A percentile compares a stretch with the other conserved stretches of the same genome.
phyloP scores from a whole-genome alignment of 1,140 invertebrate genomes.

The Helicoverpa armigera region DNA sequence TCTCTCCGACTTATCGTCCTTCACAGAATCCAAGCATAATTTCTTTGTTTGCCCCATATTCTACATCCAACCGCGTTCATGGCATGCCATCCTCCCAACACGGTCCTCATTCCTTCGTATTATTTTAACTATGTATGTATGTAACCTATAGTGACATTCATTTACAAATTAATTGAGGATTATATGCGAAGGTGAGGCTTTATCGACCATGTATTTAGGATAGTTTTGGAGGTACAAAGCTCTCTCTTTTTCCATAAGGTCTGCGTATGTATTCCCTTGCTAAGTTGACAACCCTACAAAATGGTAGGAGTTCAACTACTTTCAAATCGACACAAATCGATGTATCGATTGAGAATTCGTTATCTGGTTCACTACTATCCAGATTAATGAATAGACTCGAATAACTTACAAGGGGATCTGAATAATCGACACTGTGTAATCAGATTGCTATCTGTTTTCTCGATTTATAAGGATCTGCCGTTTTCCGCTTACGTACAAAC shows the following conservation, averaged over 20 bases:
- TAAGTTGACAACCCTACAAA: conserved; percentile 66
- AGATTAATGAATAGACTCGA: conserved; percentile 82
- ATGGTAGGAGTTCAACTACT: conserved; percentile 65
- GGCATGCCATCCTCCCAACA: too few relatives aligned
- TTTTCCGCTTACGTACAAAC: conserved; percentile 70
- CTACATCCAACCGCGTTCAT: too few relatives aligned
- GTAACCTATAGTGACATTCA: too few relatives aligned
- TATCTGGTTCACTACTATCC: conserved; percentile 74
- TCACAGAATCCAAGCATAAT: too few relatives aligned
- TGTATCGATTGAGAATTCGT: conserved; percentile 78
- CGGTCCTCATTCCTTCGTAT: too few relatives aligned
- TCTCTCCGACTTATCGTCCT: too few relatives aligned
- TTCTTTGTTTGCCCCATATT: too few relatives aligned
- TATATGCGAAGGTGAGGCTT: too few relatives aligned
- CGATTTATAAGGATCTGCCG: conserved; percentile 83
- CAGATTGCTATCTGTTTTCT: conserved; percentile 80
- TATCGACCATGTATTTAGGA: too few relatives aligned
- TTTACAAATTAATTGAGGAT: too few relatives aligned
- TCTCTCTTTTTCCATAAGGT: not conserved
- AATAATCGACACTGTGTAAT: conserved; percentile 84
- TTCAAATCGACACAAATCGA: conserved; percentile 67
- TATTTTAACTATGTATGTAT: too few relatives aligned
- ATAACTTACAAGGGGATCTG: conserved; percentile 81
- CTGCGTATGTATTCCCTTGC: not conserved
- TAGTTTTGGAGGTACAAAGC: too few relatives aligned